These are phyloP conservation scores for Caenorhabditis brenneri DNA, from an alignment of 1,140 invertebrate genomes.

Conservation along the genomic window DNA sequence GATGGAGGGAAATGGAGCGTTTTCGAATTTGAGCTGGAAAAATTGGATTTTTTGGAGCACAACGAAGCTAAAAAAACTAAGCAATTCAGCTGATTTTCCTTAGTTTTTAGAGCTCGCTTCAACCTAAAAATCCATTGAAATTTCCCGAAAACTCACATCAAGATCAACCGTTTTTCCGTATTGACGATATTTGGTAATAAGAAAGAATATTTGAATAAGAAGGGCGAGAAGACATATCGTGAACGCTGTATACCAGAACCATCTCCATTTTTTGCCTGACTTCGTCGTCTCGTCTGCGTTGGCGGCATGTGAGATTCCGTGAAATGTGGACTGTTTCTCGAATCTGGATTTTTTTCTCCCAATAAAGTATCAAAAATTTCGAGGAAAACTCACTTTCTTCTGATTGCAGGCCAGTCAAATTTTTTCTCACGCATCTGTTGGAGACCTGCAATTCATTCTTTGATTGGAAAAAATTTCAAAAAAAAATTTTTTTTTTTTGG, in stretches of 20 bases:
- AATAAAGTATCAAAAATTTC: neutral
- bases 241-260: conserved; percentile 64
- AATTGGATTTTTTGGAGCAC: no score
- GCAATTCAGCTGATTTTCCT: no score
- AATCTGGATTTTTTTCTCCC: conserved; percentile 57
- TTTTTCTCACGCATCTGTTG: conserved; percentile 53
- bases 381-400: conserved; percentile 14
- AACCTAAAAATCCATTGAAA: no score
- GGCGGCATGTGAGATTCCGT: conserved; percentile 66
- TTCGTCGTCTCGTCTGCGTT: no score
- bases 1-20: conserved; percentile 70
- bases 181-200: conserved; percentile 62
- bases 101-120: no score
- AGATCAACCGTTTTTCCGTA: conserved; percentile 69
- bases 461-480: neutral
- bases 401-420: conserved; percentile 49
- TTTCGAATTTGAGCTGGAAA: conserved; percentile 71
- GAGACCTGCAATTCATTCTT: conserved; percentile 47
- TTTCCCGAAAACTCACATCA: conserved; percentile 61
- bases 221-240: conserved; percentile 61
- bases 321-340: conserved; percentile 65
- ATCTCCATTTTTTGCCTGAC: conserved; percentile 54
- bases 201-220: conserved; percentile 63
- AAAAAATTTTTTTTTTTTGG: neutral
- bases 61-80: no score